A percentile compares a stretch with the other conserved stretches of the same genome.
phyloP scores from a whole-genome alignment of 2,113 vertebrate genomes.

The Nesoenas mayeri region DNA sequence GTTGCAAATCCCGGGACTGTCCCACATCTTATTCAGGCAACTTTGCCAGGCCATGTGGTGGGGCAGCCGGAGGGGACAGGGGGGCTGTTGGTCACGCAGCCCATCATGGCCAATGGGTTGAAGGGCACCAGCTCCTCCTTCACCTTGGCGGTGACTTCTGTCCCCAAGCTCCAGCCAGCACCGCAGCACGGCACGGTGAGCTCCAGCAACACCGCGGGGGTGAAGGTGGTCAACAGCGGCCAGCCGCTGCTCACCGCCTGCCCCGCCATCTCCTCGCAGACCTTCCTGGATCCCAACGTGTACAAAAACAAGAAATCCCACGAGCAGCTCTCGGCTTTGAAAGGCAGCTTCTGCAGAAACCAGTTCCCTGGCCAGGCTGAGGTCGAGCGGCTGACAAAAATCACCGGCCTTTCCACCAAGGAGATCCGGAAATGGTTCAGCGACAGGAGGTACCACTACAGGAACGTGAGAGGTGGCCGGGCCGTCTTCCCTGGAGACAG shows the following conservation, averaged over 20 bases:
- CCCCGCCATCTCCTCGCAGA: conserved; percentile 75
- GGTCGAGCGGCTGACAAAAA: conserved; percentile 88
- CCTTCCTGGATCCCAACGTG: conserved; percentile 84
- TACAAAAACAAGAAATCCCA: conserved; percentile 97
- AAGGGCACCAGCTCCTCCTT: conserved; percentile 87
- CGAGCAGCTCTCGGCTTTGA: conserved; percentile 89
- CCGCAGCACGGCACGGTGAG: conserved; percentile 82
- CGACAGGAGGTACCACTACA: conserved; percentile 92
- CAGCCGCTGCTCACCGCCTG: conserved; percentile 74
- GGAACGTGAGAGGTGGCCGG: conserved; percentile 86
- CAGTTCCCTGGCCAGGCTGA: conserved; percentile 95
- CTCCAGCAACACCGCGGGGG: conserved; percentile 61
- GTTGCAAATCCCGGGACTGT: conserved; percentile 82
- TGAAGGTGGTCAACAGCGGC: conserved; percentile 77
- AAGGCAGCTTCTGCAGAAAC: conserved; percentile 88
- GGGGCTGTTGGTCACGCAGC: conserved; percentile 91
- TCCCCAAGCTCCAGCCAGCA: conserved; percentile 79
- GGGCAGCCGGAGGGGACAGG: conserved; percentile 82
- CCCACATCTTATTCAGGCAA: conserved; percentile 86
- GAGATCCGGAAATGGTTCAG: conserved; percentile 99
- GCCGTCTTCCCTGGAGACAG: conserved; percentile 61
- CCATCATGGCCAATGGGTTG: conserved; percentile 89
- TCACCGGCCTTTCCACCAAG: conserved; percentile 89
- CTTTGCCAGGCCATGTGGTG: conserved; percentile 83
- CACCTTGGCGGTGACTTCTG: conserved; percentile 82